These are phyloP conservation scores for Adrianichthys oophorus DNA, from an alignment of 2,797 vertebrate species.

Conservation along the genomic window DNA sequence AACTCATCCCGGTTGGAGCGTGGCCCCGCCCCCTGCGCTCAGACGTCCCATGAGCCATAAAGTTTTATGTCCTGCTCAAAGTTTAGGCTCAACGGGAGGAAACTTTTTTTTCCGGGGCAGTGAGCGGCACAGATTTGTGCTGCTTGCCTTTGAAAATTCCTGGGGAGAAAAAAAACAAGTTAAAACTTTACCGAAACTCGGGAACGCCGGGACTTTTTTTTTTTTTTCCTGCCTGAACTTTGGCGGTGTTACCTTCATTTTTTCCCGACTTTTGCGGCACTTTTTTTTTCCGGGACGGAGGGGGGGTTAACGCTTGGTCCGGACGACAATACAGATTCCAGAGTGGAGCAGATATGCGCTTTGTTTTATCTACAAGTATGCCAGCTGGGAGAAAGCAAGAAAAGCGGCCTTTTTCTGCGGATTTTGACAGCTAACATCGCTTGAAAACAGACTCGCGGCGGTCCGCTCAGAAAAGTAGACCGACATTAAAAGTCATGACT, in stretches of 20 bases:
- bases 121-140: constrained; percentile 78
- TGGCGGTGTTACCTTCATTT: constrained; percentile 19
- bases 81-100: constrained; percentile 74
- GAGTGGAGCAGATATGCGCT: constrained; percentile 74
- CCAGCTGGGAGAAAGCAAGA: constrained; percentile 59
- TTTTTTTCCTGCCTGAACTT: constrained; percentile 1
- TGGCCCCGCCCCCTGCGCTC: constrained; percentile 59
- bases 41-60: constrained; percentile 80
- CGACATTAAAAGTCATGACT: constrained; percentile 61
- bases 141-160: constrained; percentile 7
- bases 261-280: constrained; percentile 23
- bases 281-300: constrained; percentile 13
- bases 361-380: constrained; percentile 72
- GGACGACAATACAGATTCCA: constrained; percentile 55
- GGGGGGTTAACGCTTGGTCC: constrained; percentile 20
- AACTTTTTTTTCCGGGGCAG: constrained; percentile 66
- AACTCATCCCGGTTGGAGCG: constrained; percentile 66
- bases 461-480: constrained; percentile 4
- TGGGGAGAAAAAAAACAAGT: not conserved
- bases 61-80: constrained; percentile 84
- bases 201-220: constrained; percentile 5
- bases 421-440: constrained; percentile 70
- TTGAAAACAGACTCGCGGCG: constrained; percentile 13
- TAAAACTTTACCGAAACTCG: not conserved
- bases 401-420: constrained; percentile 47